Conservation (phyloP, 2,113 vertebrate species). For the Lota lota region DNA sequence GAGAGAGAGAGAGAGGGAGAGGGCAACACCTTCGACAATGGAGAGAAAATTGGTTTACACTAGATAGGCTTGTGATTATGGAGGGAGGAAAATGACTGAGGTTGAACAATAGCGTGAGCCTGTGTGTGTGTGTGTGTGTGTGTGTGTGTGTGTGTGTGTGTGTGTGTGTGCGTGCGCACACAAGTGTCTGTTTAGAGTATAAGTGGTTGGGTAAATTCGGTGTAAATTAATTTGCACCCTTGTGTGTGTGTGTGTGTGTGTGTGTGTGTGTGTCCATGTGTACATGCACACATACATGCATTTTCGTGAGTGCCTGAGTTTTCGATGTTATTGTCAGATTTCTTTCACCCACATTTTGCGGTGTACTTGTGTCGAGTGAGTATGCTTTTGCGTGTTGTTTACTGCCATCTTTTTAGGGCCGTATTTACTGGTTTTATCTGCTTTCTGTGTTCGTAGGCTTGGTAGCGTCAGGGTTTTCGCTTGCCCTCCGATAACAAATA, state of each 20-base stretch:
- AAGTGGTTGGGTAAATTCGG: conserved; percentile 61
- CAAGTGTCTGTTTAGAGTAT: conserved; percentile 35
- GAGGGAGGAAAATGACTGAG: conserved; percentile 66
- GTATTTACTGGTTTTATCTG: background rate
- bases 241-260: conserved; percentile 34
- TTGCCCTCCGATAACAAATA: background rate
- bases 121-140: conserved; percentile 22
- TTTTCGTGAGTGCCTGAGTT: background rate
- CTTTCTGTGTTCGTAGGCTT: background rate
- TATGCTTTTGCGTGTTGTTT: background rate
- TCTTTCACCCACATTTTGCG: background rate
- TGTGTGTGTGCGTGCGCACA: conserved; percentile 10
- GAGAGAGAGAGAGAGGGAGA: conserved; percentile 53
- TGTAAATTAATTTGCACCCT: conserved; percentile 50
- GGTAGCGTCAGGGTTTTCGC: background rate
- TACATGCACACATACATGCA: background rate
- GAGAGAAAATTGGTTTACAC: conserved; percentile 74
- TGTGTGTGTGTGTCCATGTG: conserved; percentile 20
- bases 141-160: conserved; percentile 28
- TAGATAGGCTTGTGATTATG: conserved; percentile 73
- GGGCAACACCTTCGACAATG: conserved; percentile 71
- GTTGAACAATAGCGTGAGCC: conserved; percentile 61
- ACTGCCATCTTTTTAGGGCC: background rate
- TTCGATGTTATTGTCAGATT: background rate
- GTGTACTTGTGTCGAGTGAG: background rate